Evolutionary conservation across 2,113 vertebrate genomes (phyloP), one percentile per base, ranked within the genome.

Genomic region (Typhlomys cinereus): DNA sequence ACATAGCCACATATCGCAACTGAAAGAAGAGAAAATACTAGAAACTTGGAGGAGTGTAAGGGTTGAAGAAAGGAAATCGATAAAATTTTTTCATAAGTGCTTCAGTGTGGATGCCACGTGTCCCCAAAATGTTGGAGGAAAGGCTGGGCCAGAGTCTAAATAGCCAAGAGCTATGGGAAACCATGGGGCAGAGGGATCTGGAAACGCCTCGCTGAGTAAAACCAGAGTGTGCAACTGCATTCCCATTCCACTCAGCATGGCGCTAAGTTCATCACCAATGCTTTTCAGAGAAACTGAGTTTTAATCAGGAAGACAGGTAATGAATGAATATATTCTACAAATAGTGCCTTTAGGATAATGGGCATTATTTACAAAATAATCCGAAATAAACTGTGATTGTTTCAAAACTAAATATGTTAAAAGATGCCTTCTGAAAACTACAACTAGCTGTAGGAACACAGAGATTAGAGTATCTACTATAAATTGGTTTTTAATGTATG

Each of bases 381-480:
- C 3, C 21, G n/a, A 89, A 70, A 21, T 74, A 12, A 52, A 57
- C 31, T 46, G 29, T 82, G 27, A 69, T 61, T 93, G 89, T 89
- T 48, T 54, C 31, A 57, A 78, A 92, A 73, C 41, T 66, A 93
- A 95, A 13, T 46, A 41, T 64, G 31, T 66, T 57, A 75, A 50
- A 87, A 41, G 34, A 62, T 17, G 2, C 70, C 31, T 80, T 80
- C 76, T 50, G 75, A 61, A 67, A 67, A 48, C 27, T 83, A 1
- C n/a, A 71, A 41, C 4, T 17, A 46, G 36, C 20, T 52, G 27
- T 9, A 91, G 52, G 18, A 66, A 41, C 27, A 54, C 74, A 36
- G 14, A 41, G 17, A 15, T 61, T 52, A 59, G 62, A 50, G 50
- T 4, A 8, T 67, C 81, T 90, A 62, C 34, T 79, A 46, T 21